Base-by-base conservation (phyloP, 2,888 invertebrate genomes). In the Oasisia sp. region DNA sequence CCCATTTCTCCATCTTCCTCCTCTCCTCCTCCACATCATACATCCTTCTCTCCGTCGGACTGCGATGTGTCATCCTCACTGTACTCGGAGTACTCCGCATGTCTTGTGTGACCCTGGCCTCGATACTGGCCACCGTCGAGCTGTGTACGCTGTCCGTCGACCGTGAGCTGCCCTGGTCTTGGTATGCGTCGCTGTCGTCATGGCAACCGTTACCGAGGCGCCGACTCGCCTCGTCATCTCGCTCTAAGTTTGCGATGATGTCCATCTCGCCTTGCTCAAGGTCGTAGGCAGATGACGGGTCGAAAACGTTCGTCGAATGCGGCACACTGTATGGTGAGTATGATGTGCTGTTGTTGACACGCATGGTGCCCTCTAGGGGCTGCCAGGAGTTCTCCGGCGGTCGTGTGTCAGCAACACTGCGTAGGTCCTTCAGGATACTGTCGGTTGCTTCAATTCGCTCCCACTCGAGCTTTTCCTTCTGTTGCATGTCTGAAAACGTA, bases 1-100 rank as follows among this genome's bases (percentile, higher is more conserved):
- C 93, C 95, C 95, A 95, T n/a, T 94, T 94, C 89, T 94, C 93
- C 93, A 95, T 94, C 14, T 94, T 93, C 50, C 92, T 93, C 32
- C 91, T 92, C 32, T 94, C 94, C 32, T 92, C 91, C 38, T 94
- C 94, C 58, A 92, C 91, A 56, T 94, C 92, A 91, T 93, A 92
- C 89, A 58, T 91, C 56, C 56, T 91, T 27, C 74, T 19, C 74
- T 74, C 74, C n/a, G 74, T 74, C 27, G 74, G 74, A 74, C 74
- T 74, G 5, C 74, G 74, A 4, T n/a, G 74, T 27, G 74, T 19
- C n/a, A n/a, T 32, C 9, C 38, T 90, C 1, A 74, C 90, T 27
- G 32, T 32, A 32, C 89, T 50, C 19, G 92, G n/a, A 32, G 91
- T 74, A n/a, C 90, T 58, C 90, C 91, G 92, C 92, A 93, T 92